Evolutionary conservation across 2,113 vertebrate species (phyloP), one percentile per base, ranked within the genome.

Genomic region (Channa argus): DNA sequence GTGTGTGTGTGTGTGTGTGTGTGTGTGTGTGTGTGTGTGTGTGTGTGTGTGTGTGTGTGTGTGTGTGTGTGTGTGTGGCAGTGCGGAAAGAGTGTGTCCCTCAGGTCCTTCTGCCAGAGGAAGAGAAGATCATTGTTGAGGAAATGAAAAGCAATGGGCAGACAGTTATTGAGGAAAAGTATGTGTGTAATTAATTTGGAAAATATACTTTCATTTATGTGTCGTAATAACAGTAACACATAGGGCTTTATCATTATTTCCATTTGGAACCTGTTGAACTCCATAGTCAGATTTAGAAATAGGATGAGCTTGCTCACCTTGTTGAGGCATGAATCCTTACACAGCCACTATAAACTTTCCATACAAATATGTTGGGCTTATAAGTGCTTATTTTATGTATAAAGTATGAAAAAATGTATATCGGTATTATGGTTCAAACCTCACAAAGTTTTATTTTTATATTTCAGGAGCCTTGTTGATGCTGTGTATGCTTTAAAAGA

Each of bases 401-500:
- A 37, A 36, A 2, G 13, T 34, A 9, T 3, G 49, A 15, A 15
- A 50, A 15, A 50, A 50, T 47, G 15, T 0, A 50, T 15, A 24
- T 44, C 2, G 8, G 43, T 51, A 2, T 46, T 39, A 12, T 52
- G 0, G 0, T 6, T 6, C 33, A 43, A 45, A 15, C 39, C 10
- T 14, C 9, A 4, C 0, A 3, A 3, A 39, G 3, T 63, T 63
- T 11, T 60, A 8, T 33, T 12, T 71, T 5, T 61, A 0, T 74
- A 9, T 75, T 72, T 45, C 82, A 99, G 98, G 92, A 99, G 98
- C 86, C 97, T 99, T 11, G 98, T 99, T 6, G 98, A 99, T 86
- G 98, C 98, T 0, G 98, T 99, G 59, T 99, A 99, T 50, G 98
- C 98, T 70, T 93, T 99, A 92, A 99, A 98, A 92, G 98, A 99